Base-by-base conservation (phyloP, 1,140 invertebrate species). In the Scaptomyza montana region DNA sequence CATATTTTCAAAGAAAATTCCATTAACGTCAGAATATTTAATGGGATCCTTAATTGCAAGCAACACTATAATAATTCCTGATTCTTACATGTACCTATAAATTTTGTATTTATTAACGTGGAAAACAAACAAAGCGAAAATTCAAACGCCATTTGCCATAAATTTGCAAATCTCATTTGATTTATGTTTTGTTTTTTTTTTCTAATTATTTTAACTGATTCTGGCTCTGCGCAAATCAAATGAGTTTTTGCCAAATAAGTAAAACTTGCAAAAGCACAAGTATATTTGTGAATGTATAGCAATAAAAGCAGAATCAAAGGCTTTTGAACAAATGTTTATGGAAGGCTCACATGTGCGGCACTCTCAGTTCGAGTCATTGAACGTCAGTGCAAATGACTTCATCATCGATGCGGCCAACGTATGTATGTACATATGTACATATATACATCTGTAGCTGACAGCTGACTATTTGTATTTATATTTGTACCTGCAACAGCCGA, bases 311-410 rank as follows among this genome's bases (percentile, higher is more conserved):
- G 67, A 51, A 68, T 61, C 43, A 67, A 33, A 28, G 21, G 28
- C 46, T 45, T n/a, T 2, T 21, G 19, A 41, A 43, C n/a, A n/a
- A 1, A 43, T n/a, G 4, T 43, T 9, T 12, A 43, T n/a, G n/a
- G 39, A 43, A 45, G 61, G 47, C 41, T 41, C 45, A 65, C 33
- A 70, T 78, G 71, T 61, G 77, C 47, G n/a, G 25, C 56, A 9
- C 55, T 50, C 61, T 65, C 55, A 50, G 51, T 43, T 77, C 78
- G 69, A 81, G 79, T 81, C 78, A 78, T 81, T 81, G 79, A 81
- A 81, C 79, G 78, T 77, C 79, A 53, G 61, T 66, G 70, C 70
- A 81, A 81, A 81, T 81, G 79, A 81, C 79, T 81, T 81, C 78
- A 81, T 81, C 78, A 78, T 81, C 57, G 66, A 74, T 62, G 57